Conservation (phyloP, 53 echinoderm and acorn worm genomes). For the Pentamera pediparva region DNA sequence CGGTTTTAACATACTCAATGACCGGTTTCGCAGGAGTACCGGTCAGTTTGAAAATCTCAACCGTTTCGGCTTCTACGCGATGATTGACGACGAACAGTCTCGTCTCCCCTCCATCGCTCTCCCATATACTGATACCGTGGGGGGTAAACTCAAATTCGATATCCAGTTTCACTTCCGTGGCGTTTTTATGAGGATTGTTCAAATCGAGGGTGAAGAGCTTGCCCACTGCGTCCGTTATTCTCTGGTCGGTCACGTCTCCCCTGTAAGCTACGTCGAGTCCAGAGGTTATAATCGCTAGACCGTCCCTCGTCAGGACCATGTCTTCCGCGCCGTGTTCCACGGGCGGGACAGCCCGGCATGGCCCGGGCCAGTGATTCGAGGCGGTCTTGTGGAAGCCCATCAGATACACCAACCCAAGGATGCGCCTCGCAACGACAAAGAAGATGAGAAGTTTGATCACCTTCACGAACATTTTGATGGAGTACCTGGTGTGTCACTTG, state of each 20-base stretch:
- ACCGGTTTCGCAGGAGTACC: background rate
- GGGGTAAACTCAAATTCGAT: background rate
- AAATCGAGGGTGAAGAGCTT: background rate
- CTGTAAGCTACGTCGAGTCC: background rate
- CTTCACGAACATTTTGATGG: background rate
- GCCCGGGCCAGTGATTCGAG: conserved; percentile 1
- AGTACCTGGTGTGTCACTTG: background rate
- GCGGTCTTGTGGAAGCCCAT: background rate
- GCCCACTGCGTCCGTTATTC: background rate
- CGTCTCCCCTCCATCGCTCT: background rate
- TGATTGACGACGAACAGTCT: background rate
- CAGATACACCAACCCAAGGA: background rate
- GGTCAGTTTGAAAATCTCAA: background rate
- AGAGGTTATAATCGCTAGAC: background rate
- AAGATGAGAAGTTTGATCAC: background rate
- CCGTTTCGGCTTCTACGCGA: background rate
- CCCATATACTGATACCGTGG: background rate
- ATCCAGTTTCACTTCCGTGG: background rate
- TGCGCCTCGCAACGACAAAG: background rate
- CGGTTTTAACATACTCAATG: background rate
- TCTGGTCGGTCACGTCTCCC: background rate
- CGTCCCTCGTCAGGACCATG: background rate
- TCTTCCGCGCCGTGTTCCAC: background rate
- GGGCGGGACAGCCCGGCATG: background rate
- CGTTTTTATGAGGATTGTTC: background rate